Evolutionary conservation across 2,797 vertebrate species (phyloP).

Genomic region (Silurus lanzhouensis): DNA sequence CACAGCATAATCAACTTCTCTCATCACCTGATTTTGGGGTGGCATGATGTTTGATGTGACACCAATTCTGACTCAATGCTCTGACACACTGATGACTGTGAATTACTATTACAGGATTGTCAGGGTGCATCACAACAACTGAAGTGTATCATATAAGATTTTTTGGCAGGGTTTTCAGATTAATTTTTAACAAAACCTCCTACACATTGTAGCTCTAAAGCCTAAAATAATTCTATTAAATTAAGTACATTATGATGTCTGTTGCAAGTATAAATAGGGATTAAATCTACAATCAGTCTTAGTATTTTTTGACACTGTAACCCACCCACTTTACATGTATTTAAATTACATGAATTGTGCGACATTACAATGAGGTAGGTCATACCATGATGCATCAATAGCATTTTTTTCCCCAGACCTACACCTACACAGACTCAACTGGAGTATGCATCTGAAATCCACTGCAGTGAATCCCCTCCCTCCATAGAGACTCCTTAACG

Average conservation of each 20-base stretch:
- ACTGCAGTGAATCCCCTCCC: conserved; percentile 22
- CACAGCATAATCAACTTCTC: not conserved
- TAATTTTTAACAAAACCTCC: not conserved
- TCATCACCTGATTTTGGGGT: not conserved
- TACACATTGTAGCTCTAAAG: not conserved
- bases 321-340: conserved; percentile 1
- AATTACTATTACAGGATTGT: conserved; percentile 22
- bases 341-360: conserved; percentile 5
- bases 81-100: not conserved
- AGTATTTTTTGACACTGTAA: not conserved
- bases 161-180: too few relatives aligned
- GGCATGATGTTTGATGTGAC: not conserved
- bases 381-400: conserved; percentile 15
- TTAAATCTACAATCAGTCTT: conserved; percentile 5
- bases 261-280: not conserved
- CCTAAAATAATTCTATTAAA: conserved; percentile 1
- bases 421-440: conserved; percentile 36
- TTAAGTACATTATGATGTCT: not conserved
- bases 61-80: conserved; percentile 8
- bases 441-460: not conserved
- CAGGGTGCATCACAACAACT: not conserved
- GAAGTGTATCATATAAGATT: not conserved
- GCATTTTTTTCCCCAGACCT: not conserved
- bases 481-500: not conserved
- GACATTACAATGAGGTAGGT: conserved; percentile 15